Evolutionary conservation across 2,888 invertebrate genomes (phyloP).

Genomic region (Amiota mariae): DNA sequence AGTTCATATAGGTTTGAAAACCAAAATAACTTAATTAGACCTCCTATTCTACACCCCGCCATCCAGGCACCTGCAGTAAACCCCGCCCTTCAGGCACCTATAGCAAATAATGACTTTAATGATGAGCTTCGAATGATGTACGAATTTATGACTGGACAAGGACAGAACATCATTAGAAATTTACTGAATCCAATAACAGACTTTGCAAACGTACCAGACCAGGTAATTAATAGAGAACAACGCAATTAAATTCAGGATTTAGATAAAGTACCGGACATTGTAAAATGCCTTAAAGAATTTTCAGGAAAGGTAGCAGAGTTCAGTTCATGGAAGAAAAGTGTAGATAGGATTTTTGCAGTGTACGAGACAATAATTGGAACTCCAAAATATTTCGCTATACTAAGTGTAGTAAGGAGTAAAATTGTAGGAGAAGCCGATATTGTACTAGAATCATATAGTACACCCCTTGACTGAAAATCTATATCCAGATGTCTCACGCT

Average conservation of each 20-base stretch:
- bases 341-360: constrained; percentile 35
- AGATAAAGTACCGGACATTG: constrained; percentile 42
- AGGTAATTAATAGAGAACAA: neutral
- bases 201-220: neutral
- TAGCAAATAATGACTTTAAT: no score
- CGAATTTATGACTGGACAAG: no score
- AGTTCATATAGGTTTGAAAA: neutral
- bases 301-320: constrained; percentile 21
- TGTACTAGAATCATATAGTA: constrained; percentile 40
- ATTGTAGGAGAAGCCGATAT: constrained; percentile 38
- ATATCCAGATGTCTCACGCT: constrained; percentile 37
- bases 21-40: neutral
- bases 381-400: constrained; percentile 40
- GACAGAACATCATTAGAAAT: neutral
- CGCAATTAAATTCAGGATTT: constrained; percentile 37
- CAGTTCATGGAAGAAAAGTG: constrained; percentile 32
- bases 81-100: no score
- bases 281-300: constrained; percentile 11
- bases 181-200: neutral
- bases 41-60: no score
- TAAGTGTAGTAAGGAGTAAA: constrained; percentile 39
- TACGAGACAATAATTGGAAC: constrained; percentile 35
- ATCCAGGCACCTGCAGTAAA: no score
- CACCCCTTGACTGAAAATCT: constrained; percentile 33
- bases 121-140: no score